Base-by-base conservation (phyloP, 2,888 invertebrate species). In the Lampropteryx suffumata region DNA sequence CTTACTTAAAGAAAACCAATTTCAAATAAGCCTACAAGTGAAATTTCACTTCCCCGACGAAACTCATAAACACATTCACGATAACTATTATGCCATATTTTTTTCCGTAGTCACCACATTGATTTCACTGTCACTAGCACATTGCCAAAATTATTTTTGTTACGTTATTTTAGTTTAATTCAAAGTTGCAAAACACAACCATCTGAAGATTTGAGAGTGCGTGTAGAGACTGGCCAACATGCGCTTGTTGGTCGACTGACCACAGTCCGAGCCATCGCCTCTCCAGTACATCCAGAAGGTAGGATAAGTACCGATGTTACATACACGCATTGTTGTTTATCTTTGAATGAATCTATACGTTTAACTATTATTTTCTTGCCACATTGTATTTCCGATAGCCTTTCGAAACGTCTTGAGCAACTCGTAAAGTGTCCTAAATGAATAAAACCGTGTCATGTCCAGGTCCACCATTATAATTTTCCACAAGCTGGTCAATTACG, bases 291-390 rank as follows among this genome's bases (percentile, higher is more conserved):
- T 47, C 52, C 44, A 53, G 53, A 48, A 51, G 39, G 47, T 39
- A 53, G 24, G 24, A 17, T 49, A 50, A 21, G 47, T 55, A 61
- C 61, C 71, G 71, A 76, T 77, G 80, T 82, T 79, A 82, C 80
- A 78, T 70, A 78, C 74, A 79, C 72, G 76, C 84, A 84, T 85
- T 85, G 81, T 87, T 84, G 84, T 82, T 69, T 83, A 82, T 83
- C 79, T 77, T 69, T 68, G 65, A 74, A 73, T 71, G 68, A 64
- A 84, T 84, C 83, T 82, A 76, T 78, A 75, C 76, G 79, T 58
- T 59, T 50, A 52, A 46, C 59, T 55, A 62, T 59, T 56, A 30
- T 52, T 54, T 21, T 24, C 59, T 59, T 59, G 56, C 62, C 49
- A 59, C 59, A 62, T 51, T 21, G 50, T 39, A 44, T 52, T 61